A percentile compares a stretch with the other conserved stretches of the same genome.
phyloP scores from a whole-genome alignment of 2,888 invertebrate genomes.

The Dynastes grantii region DNA sequence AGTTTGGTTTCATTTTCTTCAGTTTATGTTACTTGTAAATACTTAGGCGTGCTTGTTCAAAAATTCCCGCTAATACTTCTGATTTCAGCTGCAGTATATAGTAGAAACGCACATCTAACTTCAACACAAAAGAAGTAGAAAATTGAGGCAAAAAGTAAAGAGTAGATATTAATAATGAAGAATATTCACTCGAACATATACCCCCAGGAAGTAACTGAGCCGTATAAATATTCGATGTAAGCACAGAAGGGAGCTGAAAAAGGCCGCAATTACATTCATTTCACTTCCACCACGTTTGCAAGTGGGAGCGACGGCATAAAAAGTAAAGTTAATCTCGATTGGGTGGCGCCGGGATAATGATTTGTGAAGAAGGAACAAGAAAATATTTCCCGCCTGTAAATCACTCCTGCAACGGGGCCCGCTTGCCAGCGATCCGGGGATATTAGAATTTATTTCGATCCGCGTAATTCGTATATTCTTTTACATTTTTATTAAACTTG shows the following conservation, averaged over 20 bases:
- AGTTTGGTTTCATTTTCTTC: no score
- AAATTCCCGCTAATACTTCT: no score
- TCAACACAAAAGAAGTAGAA: background rate
- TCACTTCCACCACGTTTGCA: constrained; percentile 22
- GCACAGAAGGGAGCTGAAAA: background rate
- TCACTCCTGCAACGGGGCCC: constrained; percentile 56
- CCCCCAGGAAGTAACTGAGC: background rate
- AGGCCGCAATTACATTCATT: constrained; percentile 31
- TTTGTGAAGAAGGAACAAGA: constrained; percentile 58
- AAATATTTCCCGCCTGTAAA: constrained; percentile 63
- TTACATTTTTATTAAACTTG: constrained; percentile 60
- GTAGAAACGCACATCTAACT: no score
- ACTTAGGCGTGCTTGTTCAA: no score
- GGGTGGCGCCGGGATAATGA: constrained; percentile 53
- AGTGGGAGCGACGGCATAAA: constrained; percentile 3
- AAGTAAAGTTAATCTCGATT: constrained; percentile 47
- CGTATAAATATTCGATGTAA: constrained; percentile 9
- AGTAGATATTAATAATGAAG: background rate
- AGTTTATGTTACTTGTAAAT: no score
- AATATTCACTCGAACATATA: background rate
- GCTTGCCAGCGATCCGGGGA: constrained; percentile 56
- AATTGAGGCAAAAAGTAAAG: background rate
- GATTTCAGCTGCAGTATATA: no score
- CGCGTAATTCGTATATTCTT: constrained; percentile 58
- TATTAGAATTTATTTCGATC: constrained; percentile 65